Evolutionary conservation across 2,888 invertebrate genomes (phyloP), one percentile per base, ranked within the genome.

Genomic region (Nasonia oneida): DNA sequence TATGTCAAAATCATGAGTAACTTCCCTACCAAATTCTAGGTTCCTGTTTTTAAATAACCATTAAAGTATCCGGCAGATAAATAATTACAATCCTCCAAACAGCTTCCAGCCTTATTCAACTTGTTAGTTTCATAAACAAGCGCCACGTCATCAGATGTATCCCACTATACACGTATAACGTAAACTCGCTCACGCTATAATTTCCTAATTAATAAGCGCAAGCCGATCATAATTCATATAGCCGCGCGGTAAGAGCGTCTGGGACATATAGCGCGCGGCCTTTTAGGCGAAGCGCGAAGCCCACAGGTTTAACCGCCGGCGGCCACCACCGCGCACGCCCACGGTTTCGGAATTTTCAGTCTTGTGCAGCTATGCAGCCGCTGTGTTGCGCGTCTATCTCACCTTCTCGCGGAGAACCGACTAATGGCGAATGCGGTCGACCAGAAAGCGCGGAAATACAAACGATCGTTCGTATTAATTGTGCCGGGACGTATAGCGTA

Each of bases 401-500:
- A 53, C 84, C 57, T 73, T 47, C 57, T 42, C 39, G 37, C 39
- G 42, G 84, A 83, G 78, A 84, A 81, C 76, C 78, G 33, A 81
- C 64, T 83, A 83, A 82, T 77, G 75, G 74, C 70, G 61, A 78
- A 14, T 50, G 81, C 80, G 64, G 64, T 71, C 79, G 29, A 53
- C 70, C 81, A 83, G 85, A 85, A 79, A 79, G 47, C 47, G 12
- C 10, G 77, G 79, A 80, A 87, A 84, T 88, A 81, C 80, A 84
- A 83, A 71, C 83, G 73, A 78, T 84, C 84, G 85, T 79, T 83
- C 73, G 76, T 83, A 86, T 87, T 88, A 87, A 88, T 88, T 88
- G 78, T 86, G 82, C 74, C 33, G 29, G 29, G 42, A 47, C 81
- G 81, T 33, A 23, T 15, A 39, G 70, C 50, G 64, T 64, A 81